These are phyloP conservation scores for Rhyacophila evoluta DNA, from an alignment of 2,888 invertebrate genomes.

Conservation along the genomic window DNA sequence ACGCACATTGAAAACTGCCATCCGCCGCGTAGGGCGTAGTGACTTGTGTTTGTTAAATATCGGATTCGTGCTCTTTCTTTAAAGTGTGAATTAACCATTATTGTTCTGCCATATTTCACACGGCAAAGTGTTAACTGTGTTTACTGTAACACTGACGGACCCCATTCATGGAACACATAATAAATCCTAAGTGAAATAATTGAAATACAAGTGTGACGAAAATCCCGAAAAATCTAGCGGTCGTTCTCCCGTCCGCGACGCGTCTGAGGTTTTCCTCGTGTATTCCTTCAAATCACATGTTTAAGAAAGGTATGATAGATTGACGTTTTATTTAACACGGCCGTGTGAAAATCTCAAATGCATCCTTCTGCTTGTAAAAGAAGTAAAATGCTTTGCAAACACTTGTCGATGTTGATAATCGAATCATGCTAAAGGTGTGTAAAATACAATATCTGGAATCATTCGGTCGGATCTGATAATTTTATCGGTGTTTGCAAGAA, in stretches of 20 bases:
- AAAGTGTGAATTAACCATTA: slow-evolving; percentile 43
- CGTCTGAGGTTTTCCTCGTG: slow-evolving; percentile 34
- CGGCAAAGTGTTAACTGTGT: slow-evolving; percentile 17
- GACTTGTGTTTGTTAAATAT: slow-evolving; percentile 6
- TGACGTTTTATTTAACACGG: slow-evolving; percentile 52
- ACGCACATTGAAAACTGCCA: slow-evolving; percentile 25
- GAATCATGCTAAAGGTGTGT: slow-evolving; percentile 52
- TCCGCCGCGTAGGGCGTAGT: slow-evolving; percentile 23
- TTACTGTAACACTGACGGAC: not conserved
- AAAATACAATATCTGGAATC: slow-evolving; percentile 41
- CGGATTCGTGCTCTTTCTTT: slow-evolving; percentile 17
- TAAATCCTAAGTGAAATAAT: not conserved
- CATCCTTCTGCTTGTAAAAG: slow-evolving; percentile 42
- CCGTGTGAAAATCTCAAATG: slow-evolving; percentile 52
- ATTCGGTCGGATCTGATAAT: slow-evolving; percentile 30
- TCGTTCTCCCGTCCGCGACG: slow-evolving; percentile 31
- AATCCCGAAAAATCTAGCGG: slow-evolving; percentile 33
- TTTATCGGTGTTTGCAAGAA: slow-evolving; percentile 46
- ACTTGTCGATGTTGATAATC: slow-evolving; percentile 50
- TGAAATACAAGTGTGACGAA: not conserved
- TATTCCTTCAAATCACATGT: slow-evolving; percentile 46
- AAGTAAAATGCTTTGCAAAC: slow-evolving; percentile 41
- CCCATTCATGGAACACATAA: not conserved
- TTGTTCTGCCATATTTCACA: slow-evolving; percentile 35
- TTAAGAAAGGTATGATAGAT: slow-evolving; percentile 53